These are phyloP conservation scores for Actinernus sp. DNA, from an alignment of 92 coral and sea anemone genomes.

Conservation along the genomic window DNA sequence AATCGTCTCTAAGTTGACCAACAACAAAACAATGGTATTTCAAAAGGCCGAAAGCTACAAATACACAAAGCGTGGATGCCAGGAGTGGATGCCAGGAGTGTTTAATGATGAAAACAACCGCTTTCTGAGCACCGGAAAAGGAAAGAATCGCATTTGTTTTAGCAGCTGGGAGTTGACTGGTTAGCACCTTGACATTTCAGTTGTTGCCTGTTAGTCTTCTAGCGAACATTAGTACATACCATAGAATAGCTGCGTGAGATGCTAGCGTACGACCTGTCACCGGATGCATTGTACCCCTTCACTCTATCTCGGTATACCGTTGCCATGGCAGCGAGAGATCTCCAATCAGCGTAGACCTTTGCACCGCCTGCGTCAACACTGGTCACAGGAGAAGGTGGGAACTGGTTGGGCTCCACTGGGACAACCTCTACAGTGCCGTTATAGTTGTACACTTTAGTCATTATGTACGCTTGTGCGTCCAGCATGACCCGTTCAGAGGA, in stretches of 20 bases:
- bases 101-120: no score
- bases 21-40: no score
- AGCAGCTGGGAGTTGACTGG: no score
- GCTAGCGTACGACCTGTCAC: conserved; percentile 58
- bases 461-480: conserved; percentile 73
- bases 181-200: no score
- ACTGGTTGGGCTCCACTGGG: conserved; percentile 40
- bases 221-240: no score
- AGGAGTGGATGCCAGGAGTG: no score
- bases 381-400: conserved; percentile 63
- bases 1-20: no score
- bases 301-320: conserved; percentile 44
- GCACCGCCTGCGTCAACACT: conserved; percentile 61
- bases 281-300: conserved; percentile 55
- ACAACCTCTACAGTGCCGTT: conserved; percentile 84
- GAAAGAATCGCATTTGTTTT: no score
- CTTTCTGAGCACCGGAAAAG: no score
- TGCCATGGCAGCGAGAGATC: conserved; percentile 82
- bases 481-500: conserved; percentile 34
- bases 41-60: no score
- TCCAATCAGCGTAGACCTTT: conserved; percentile 73
- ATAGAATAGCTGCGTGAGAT: conserved; percentile 58
- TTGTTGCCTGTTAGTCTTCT: no score
- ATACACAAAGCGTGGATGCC: no score
- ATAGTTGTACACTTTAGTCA: conserved; percentile 56